These are phyloP conservation scores for Syrmaticus mikado DNA, from an alignment of 2,113 vertebrate genomes.

Conservation along the genomic window DNA sequence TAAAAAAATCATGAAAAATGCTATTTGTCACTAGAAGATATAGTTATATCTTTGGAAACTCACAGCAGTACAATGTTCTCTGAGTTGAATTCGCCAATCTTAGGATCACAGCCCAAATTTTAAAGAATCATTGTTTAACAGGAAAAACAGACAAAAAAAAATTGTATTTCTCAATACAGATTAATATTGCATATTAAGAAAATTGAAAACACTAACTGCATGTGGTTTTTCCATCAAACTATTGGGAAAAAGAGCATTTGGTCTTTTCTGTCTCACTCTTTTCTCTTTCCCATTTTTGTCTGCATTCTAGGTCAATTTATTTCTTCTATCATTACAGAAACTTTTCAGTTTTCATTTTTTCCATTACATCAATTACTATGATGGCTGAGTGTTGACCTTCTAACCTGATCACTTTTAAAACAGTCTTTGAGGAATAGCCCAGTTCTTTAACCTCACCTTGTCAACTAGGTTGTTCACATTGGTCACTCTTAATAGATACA, in stretches of 20 bases:
- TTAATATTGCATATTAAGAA: background rate
- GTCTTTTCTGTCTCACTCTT: background rate
- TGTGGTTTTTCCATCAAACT: slow-evolving; percentile 4
- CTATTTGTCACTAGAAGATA: background rate
- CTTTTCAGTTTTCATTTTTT: slow-evolving; percentile 1
- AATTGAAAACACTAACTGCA: slow-evolving; percentile 5
- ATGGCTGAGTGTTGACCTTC: background rate
- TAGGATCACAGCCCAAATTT: background rate
- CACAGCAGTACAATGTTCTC: background rate
- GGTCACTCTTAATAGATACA: background rate
- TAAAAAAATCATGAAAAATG: background rate
- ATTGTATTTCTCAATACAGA: background rate
- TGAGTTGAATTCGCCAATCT: background rate
- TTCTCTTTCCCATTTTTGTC: background rate
- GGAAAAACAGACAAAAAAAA: background rate
- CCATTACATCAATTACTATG: background rate
- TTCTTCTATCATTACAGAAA: background rate
- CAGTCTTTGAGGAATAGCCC: background rate
- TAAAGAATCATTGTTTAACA: slow-evolving; percentile 16
- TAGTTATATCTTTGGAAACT: background rate
- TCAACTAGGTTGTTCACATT: background rate
- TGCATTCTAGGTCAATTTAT: background rate
- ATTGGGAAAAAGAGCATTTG: background rate
- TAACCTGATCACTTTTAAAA: background rate
- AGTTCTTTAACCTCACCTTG: background rate